phyloP scores from a whole-genome alignment of 2,797 vertebrate genomes.

The Spheniscus humboldti region DNA sequence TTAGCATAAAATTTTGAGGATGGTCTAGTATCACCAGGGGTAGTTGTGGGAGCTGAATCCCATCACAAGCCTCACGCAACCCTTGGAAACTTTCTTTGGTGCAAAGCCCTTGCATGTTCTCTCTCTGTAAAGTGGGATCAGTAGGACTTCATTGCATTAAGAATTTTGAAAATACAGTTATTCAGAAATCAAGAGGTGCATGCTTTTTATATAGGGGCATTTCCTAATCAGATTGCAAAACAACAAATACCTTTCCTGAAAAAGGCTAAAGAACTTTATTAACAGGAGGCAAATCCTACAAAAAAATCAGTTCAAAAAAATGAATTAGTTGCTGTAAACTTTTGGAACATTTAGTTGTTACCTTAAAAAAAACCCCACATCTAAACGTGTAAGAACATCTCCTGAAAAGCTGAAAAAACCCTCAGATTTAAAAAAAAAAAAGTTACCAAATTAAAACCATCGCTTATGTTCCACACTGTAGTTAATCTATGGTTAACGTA shows the following conservation, averaged over 20 bases:
- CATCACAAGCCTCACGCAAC: background rate
- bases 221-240: background rate
- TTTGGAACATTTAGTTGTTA: background rate
- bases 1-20: background rate
- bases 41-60: background rate
- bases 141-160: background rate
- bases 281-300: background rate
- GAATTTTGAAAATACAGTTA: background rate
- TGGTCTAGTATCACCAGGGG: background rate
- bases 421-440: background rate
- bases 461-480: background rate
- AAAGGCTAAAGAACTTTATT: background rate
- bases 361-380: accelerated
- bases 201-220: background rate
- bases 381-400: background rate
- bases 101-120: background rate
- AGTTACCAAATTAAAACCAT: background rate
- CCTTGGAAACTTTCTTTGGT: background rate
- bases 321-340: background rate
- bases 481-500: background rate
- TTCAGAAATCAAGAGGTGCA: background rate
- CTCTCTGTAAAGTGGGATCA: background rate
- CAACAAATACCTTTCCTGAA: background rate
- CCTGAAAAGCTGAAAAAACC: background rate
- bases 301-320: background rate